phyloP scores from a whole-genome alignment of 2,113 vertebrate genomes.

The Sporophila hypoxantha region DNA sequence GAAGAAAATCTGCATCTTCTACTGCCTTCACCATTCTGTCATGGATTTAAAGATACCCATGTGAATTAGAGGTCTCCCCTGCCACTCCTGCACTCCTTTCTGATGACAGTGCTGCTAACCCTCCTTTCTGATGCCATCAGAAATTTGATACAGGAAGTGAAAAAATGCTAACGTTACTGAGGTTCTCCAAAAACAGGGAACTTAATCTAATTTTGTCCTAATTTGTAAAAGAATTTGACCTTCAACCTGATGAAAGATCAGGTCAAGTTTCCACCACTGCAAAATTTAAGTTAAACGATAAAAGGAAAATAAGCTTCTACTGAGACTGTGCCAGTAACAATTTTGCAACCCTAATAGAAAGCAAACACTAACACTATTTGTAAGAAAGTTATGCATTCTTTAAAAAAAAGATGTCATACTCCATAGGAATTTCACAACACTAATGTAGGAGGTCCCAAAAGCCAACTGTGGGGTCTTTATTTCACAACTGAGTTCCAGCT shows the following conservation, averaged over 20 bases:
- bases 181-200: not conserved
- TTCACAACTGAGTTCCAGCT: not conserved
- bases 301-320: not conserved
- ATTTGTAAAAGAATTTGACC: not conserved
- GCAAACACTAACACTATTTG: not conserved
- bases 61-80: not conserved
- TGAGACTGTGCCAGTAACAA: not conserved
- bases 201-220: not conserved
- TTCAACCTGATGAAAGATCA: not conserved
- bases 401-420: not conserved
- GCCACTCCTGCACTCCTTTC: not conserved
- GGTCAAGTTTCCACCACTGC: accelerated
- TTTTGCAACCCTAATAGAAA: not conserved
- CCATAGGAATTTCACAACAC: not conserved
- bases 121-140: not conserved
- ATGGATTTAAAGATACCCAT: not conserved
- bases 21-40: not conserved
- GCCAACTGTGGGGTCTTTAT: not conserved
- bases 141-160: not conserved
- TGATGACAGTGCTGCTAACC: not conserved
- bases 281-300: not conserved
- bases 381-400: not conserved
- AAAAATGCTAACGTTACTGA: not conserved
- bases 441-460: not conserved
- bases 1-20: not conserved